Evolutionary conservation across 2,113 vertebrate species (phyloP).

Genomic region (Channa argus): DNA sequence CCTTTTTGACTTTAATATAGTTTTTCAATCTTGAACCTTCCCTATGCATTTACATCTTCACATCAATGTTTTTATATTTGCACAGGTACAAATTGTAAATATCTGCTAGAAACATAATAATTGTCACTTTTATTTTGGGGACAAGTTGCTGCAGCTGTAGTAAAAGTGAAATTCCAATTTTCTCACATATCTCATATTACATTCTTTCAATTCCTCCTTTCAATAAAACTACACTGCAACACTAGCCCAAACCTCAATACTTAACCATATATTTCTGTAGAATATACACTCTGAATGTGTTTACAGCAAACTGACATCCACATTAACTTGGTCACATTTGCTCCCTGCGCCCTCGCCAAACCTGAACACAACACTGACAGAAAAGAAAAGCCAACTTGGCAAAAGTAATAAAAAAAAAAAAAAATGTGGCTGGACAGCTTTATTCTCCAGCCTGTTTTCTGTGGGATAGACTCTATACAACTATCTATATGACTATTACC

Average conservation of each 20-base stretch:
- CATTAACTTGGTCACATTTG: constrained; percentile 69
- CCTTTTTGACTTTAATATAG: no score
- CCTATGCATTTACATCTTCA: no score
- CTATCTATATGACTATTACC: constrained; percentile 39
- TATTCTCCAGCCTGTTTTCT: constrained; percentile 36
- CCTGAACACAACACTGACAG: constrained; percentile 66
- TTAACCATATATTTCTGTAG: constrained; percentile 59
- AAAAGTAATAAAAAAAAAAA: constrained; percentile 15
- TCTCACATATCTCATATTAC: constrained; percentile 45
- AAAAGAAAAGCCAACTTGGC: constrained; percentile 69
- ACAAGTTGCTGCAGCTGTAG: constrained; percentile 1
- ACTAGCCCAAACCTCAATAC: constrained; percentile 59
- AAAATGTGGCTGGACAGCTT: constrained; percentile 47
- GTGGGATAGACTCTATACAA: constrained; percentile 13
- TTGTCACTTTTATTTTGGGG: not conserved
- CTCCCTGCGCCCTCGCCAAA: constrained; percentile 53
- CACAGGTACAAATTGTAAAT: not conserved
- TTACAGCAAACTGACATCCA: constrained; percentile 79
- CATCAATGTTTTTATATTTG: not conserved
- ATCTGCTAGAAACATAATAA: not conserved
- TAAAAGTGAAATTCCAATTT: not conserved
- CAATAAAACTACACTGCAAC: constrained; percentile 59
- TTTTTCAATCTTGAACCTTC: no score
- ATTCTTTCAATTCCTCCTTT: constrained; percentile 56
- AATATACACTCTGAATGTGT: constrained; percentile 71